Evolutionary conservation across 2,797 vertebrate genomes (phyloP), one percentile per base, ranked within the genome.

Genomic region (Aldrovandia affinis): DNA sequence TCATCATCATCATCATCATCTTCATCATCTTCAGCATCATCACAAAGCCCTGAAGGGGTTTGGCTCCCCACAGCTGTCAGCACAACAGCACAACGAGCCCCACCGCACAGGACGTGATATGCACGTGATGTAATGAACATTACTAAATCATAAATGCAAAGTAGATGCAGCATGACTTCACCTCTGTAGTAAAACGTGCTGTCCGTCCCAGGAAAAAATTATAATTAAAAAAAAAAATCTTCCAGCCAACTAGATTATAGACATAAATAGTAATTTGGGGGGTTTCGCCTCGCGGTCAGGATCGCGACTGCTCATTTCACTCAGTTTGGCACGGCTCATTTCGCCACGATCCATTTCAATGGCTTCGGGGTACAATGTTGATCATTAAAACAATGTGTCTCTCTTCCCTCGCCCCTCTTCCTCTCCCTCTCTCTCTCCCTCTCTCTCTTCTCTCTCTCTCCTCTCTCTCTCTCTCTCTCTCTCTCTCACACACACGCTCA

Each of bases 401-500:
- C 36, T 44, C 63, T 68, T 6, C 8, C 57, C n/a, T n/a, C n/a
- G n/a, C 9, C 57, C 22, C 54, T 57, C 54, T 20, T 20, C 5
- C 52, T 50, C 47, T 55, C 54, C 2, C 2, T 55, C 10, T 55
- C 57, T 25, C 18, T 25, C 22, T 59, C 22, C 25, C 57, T 59
- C 57, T 22, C 57, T 25, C 57, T 3, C 57, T 4, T 22, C 1
- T 30, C 63, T 8, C 25, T 4, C 65, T 7, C 20, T 52, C 25
- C 39, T 28, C 33, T 15, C 36, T 85, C 75, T 78, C 81, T 55
- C 65, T 75, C 47, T 81, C 78, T 77, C 80, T 15, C 83, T 81
- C 78, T 81, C 84, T 47, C 81, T 82, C 85, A 82, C 88, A 89
- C 88, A 55, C 42, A 78, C 6, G 30, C 20, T 9, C 39, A 78